Evolutionary conservation across 2,113 vertebrate species (phyloP), one percentile per base, ranked within the genome.

Genomic region (Apeltes quadracus): DNA sequence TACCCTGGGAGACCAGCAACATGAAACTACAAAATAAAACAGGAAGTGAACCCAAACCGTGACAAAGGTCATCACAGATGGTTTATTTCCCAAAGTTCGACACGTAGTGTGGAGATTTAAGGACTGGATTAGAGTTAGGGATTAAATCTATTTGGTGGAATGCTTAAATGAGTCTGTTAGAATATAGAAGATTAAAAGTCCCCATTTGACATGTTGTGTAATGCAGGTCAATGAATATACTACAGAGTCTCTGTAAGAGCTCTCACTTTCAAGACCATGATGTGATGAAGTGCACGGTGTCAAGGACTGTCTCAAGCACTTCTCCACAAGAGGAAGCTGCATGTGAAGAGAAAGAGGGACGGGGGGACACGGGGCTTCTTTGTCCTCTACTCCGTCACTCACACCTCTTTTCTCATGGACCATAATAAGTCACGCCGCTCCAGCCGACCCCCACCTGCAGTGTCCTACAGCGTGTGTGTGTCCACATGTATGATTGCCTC

Each of bases 281-380:
- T 79, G 82, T 82, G 77, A 79, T 81, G 65, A 77, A 87, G 83
- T 71, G 75, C 81, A 27, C 83, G 5, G 82, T 66, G 48, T 89
- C 89, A 90, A 91, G 89, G 89, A 84, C 85, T 71, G 86, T 85
- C 89, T 88, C 83, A 51, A 82, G 85, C 70, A 54, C 72, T 32
- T 79, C 80, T 51, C 20, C 66, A 64, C 78, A 72, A 57, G 43
- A 73, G 83, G 64, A 23, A 68, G 63, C 50, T 58, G 38, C 1
- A 22, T 32, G 51, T 51, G 25, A 25, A 25, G 25, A 61, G 64
- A 48, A 53, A 44, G 58, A 2, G 61, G n/a, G 51, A 22, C 25
- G 27, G 44, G 54, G 53, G 58, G 76, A 36, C n/a, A 36, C 29
- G 73, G 72, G 20, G 78, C 78, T 68, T 79, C 87, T 88, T 88